A percentile compares a stretch with the other conserved stretches of the same genome.
phyloP scores from a whole-genome alignment of 2,797 vertebrate species.

The Argya squamiceps region DNA sequence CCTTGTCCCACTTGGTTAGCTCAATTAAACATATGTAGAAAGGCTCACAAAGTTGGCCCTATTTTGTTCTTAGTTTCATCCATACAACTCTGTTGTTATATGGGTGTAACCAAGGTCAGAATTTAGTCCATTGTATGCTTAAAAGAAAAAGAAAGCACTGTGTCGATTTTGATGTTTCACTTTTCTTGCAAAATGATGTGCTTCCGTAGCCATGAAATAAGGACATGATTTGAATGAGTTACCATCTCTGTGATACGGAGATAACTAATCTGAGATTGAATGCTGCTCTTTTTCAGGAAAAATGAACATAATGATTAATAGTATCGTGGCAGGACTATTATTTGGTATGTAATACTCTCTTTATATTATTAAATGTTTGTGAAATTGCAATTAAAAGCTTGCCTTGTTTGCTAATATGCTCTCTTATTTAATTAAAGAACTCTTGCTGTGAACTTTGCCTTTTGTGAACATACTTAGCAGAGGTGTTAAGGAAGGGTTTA shows the following conservation, averaged over 20 bases:
- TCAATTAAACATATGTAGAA: slow-evolving; percentile 14
- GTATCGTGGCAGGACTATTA: not conserved
- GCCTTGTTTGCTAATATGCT: not conserved
- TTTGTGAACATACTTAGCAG: not conserved
- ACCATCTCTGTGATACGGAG: not conserved
- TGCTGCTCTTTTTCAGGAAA: not conserved
- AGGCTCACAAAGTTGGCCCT: not conserved
- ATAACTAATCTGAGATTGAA: not conserved
- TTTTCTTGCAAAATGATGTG: not conserved
- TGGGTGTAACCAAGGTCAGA: not conserved
- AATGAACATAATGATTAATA: not conserved
- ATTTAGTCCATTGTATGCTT: slow-evolving; percentile 12
- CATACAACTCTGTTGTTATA: slow-evolving; percentile 9
- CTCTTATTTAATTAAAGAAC: not conserved
- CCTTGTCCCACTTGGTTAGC: not conserved
- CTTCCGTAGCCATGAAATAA: not conserved
- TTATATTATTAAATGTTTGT: slow-evolving; percentile 11
- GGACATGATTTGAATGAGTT: slow-evolving; percentile 7
- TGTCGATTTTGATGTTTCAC: not conserved
- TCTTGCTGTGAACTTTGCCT: slow-evolving; percentile 2
- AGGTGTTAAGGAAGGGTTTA: not conserved
- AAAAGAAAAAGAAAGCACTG: not conserved
- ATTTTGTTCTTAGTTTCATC: not conserved
- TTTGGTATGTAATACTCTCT: not conserved
- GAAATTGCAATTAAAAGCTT: slow-evolving; percentile 35